Evolutionary conservation across 1,140 invertebrate genomes (phyloP).

Genomic region (Drosophila watanabei): DNA sequence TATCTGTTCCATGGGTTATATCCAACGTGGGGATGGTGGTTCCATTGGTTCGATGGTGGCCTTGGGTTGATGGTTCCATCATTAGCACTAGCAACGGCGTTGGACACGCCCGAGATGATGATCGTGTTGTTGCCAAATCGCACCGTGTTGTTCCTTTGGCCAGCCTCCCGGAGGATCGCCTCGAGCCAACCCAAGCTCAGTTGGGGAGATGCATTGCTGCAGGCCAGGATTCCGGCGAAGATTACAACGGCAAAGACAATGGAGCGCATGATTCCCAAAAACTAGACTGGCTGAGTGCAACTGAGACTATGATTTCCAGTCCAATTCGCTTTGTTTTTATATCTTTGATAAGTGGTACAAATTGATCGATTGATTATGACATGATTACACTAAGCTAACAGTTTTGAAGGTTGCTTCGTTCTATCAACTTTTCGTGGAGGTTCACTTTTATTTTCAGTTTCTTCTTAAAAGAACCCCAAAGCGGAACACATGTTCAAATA

Average conservation of each 20-base stretch:
- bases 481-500: slow-evolving; percentile 40
- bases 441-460: neutral
- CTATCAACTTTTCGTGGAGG: neutral
- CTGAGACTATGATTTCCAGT: slow-evolving; percentile 30
- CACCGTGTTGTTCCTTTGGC: slow-evolving; percentile 27
- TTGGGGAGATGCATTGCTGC: slow-evolving; percentile 39
- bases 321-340: slow-evolving; percentile 30
- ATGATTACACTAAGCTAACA: slow-evolving; percentile 42
- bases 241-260: slow-evolving; percentile 28
- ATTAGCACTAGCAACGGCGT: slow-evolving; percentile 20
- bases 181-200: slow-evolving; percentile 20
- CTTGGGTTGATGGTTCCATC: neutral
- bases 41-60: neutral
- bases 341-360: slow-evolving; percentile 21
- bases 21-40: neutral
- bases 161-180: slow-evolving; percentile 10
- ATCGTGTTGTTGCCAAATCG: slow-evolving; percentile 41
- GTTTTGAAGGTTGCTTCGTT: slow-evolving; percentile 4
- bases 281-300: slow-evolving; percentile 31
- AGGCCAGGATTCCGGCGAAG: slow-evolving; percentile 40
- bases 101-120: slow-evolving; percentile 37
- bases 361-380: slow-evolving; percentile 7
- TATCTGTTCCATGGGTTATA: slow-evolving; percentile 4
- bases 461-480: neutral
- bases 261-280: slow-evolving; percentile 40